Evolutionary conservation across 2,888 invertebrate species (phyloP), one percentile per base, ranked within the genome.

Genomic region (Pseudococcus longispinus): DNA sequence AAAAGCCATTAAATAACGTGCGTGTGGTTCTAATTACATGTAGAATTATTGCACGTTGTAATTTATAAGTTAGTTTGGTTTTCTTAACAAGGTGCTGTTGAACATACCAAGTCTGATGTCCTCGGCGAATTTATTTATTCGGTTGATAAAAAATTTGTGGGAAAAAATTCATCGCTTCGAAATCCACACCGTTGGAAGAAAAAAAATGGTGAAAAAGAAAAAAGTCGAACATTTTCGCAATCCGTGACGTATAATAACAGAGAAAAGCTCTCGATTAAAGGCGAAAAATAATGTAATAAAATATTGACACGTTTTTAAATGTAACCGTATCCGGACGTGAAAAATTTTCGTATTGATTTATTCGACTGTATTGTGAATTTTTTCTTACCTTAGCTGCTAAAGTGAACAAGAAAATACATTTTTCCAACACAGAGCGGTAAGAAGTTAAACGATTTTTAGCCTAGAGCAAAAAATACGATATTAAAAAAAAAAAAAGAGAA

Each of bases 331-430:
- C 70, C 70, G 70, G 29, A 70, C 29, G 70, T 80, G 77, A 42
- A 80, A 80, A 80, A 37, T 80, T 80, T n/a, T 80, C 77, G 70
- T 29, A 29, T 70, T 70, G 70, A 80, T 80, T 80, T 80, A 80
- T 80, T 80, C 77, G 20, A 42, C 77, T 42, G 15, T 77, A 42
- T 80, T 20, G 77, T 80, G 70, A 65, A 70, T 70, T 70, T 70
- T 70, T 70, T 70, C 18, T 15, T 60, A 1, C 29, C 29, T 18
- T 37, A 4, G 8, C 37, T 37, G 9, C 70, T 4, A 70, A 70
- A 29, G 70, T 70, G 70, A 70, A 29, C 70, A 70, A 70, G 70
- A 70, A 70, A 70, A 70, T 65, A 65, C 65, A 74, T 74, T 74
- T 74, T 32, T 37, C 32, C n/a, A 26, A 29, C 74, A n/a, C 6